These are phyloP conservation scores for Clusia tigrina DNA, from an alignment of 2,888 invertebrate species.

Conservation along the genomic window DNA sequence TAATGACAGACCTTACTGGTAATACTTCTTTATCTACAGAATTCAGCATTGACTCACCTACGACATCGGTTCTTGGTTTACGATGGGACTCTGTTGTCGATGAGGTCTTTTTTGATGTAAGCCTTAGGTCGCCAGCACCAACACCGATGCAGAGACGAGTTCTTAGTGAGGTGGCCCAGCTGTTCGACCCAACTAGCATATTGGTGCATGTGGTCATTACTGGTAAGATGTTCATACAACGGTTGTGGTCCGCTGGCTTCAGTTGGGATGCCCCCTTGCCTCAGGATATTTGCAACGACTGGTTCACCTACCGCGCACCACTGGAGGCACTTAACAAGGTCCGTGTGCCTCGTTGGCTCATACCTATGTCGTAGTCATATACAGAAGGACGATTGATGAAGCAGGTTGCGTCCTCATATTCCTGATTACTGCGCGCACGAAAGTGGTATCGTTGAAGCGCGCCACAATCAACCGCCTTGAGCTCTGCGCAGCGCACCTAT, in stretches of 20 bases:
- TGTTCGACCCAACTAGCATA: slow-evolving; percentile 23
- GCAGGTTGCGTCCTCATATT: neutral
- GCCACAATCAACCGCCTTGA: no score
- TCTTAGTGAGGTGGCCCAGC: no score
- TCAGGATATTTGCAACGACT: neutral
- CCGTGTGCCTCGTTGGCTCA: slow-evolving; percentile 21
- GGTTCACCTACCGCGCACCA: slow-evolving; percentile 19
- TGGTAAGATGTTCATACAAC: slow-evolving; percentile 24
- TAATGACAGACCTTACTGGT: no score
- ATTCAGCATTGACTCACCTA: neutral
- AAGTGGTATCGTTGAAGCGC: no score
- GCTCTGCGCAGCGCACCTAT: slow-evolving; percentile 18
- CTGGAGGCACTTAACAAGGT: slow-evolving; percentile 5
- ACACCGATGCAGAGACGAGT: slow-evolving; percentile 18
- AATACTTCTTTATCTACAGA: no score
- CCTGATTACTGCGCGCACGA: no score
- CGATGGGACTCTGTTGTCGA: slow-evolving; percentile 7
- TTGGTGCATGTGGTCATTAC: slow-evolving; percentile 23
- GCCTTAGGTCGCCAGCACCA: neutral
- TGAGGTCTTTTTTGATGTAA: neutral
- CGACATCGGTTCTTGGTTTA: no score
- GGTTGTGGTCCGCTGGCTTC: slow-evolving; percentile 19
- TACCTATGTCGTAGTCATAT: slow-evolving; percentile 16
- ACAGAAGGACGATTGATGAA: neutral
- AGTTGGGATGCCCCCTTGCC: slow-evolving; percentile 18